phyloP scores from a whole-genome alignment of 2,113 vertebrate genomes.

The Sciurus niger region DNA sequence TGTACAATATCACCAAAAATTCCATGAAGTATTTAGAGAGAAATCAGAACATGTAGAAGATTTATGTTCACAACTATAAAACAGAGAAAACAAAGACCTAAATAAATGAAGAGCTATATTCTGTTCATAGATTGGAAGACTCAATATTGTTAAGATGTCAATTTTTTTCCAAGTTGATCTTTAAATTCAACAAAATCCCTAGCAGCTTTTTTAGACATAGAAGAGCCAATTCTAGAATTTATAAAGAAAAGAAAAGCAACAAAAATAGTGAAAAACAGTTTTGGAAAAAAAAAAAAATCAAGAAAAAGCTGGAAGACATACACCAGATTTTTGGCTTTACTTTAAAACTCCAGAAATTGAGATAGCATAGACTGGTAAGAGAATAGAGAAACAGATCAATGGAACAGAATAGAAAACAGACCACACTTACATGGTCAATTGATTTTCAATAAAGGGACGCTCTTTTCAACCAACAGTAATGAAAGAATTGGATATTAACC shows the following conservation, averaged over 20 bases:
- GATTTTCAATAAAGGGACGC: slow-evolving; percentile 45
- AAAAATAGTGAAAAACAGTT: slow-evolving; percentile 23
- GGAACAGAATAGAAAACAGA: slow-evolving; percentile 30
- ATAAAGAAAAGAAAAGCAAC: background rate
- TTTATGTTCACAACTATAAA: slow-evolving; percentile 35
- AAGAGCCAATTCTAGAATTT: slow-evolving; percentile 7
- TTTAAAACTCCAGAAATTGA: background rate
- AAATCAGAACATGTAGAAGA: background rate
- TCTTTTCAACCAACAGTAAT: background rate
- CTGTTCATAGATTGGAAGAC: background rate
- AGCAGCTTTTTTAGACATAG: background rate
- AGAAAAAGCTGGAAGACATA: background rate
- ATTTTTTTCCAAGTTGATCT: background rate
- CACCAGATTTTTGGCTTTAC: slow-evolving; percentile 7
- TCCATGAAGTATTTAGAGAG: background rate
- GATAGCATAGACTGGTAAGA: background rate
- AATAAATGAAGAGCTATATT: background rate
- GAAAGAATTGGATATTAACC: background rate
- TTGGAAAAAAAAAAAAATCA: background rate
- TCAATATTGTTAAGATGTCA: background rate
- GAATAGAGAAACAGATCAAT: background rate
- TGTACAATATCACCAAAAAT: background rate
- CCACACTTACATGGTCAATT: background rate
- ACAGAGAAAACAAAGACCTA: background rate
- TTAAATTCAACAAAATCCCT: slow-evolving; percentile 3